Percentiles rank a stretch among this genome's conserved stretches.
phyloP scores from a whole-genome alignment of 1,140 invertebrate genomes.

The Lutraria rhynchaena region DNA sequence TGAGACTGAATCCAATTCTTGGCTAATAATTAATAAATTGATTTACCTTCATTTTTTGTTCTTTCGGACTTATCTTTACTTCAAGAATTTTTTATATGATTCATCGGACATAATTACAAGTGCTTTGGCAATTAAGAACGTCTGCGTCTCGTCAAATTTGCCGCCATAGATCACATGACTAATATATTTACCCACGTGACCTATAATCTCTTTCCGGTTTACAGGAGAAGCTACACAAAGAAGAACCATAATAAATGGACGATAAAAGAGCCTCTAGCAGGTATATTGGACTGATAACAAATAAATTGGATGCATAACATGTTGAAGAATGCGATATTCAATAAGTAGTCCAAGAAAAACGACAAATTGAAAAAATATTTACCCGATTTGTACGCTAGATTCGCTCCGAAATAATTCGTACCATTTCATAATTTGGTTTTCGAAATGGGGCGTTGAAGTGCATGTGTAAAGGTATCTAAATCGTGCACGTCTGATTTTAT shows the following conservation, averaged over 20 bases:
- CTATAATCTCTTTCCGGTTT: slow-evolving; percentile 9
- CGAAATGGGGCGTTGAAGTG: background rate
- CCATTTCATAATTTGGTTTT: background rate
- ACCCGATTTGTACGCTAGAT: background rate
- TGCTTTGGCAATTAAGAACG: too few species aligned
- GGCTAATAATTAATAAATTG: too few species aligned
- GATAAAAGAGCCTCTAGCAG: slow-evolving; percentile 33
- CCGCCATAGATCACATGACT: slow-evolving; percentile 17
- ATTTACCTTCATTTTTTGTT: too few species aligned
- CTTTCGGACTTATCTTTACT: too few species aligned
- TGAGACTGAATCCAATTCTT: too few species aligned
- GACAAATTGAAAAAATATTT: background rate
- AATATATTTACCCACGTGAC: slow-evolving; percentile 16
- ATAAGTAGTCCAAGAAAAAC: background rate
- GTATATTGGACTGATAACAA: background rate
- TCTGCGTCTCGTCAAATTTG: too few species aligned
- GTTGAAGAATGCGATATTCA: background rate
- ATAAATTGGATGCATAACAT: background rate
- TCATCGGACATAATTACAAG: too few species aligned
- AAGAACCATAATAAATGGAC: slow-evolving; percentile 16
- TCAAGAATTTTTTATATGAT: too few species aligned
- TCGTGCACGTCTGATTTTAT: too few species aligned
- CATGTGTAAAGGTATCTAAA: background rate
- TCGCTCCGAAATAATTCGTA: background rate
- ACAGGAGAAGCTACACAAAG: slow-evolving; percentile 15